Evolutionary conservation across 2,113 vertebrate species (phyloP), one percentile per base, ranked within the genome.

Genomic region (Cyphotilapia sp.): DNA sequence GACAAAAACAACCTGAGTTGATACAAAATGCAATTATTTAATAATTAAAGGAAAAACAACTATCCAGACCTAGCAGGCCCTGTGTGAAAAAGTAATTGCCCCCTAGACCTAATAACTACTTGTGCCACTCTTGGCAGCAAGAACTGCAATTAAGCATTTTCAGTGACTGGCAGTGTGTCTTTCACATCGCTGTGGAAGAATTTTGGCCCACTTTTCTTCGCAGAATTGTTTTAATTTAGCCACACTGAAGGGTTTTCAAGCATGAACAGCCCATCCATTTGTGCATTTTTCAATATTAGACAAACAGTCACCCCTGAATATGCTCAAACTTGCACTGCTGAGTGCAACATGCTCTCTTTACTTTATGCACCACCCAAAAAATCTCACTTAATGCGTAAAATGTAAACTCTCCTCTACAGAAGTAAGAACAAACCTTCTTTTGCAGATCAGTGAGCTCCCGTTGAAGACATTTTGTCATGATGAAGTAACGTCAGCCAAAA

Each of bases 391-490:
- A 69, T 35, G 45, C 61, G 51, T 45, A 31, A 82, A 88, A 27
- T 24, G 2, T 42, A 29, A 89, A 49, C 17, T 40, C 22, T 74
- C 27, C 8, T 45, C n/a, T 8, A 63, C 45, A 56, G 54, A 84
- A 85, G 29, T 80, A 81, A 90, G 24, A 76, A 94, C 95, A 56
- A 85, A 96, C 95, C 94, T 96, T 95, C 69, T 92, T 86, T 80
- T 83, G 92, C 86, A 94, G 47, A 88, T 93, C 90, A 78, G 80
- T 74, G 81, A 92, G 85, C 81, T 95, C 96, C 90, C 56, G 87
- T 10, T 71, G 78, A 82, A 74, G 81, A 83, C 81, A 93, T 84
- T 87, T 93, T 89, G 83, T 94, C 94, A 95, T 94, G 88, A 85
- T 93, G 83, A 80, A 81, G 35, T 51, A 81, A 87, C 53, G 27